Conservation (phyloP, 2,797 vertebrate genomes). For the Pyrocephalus nanus region DNA sequence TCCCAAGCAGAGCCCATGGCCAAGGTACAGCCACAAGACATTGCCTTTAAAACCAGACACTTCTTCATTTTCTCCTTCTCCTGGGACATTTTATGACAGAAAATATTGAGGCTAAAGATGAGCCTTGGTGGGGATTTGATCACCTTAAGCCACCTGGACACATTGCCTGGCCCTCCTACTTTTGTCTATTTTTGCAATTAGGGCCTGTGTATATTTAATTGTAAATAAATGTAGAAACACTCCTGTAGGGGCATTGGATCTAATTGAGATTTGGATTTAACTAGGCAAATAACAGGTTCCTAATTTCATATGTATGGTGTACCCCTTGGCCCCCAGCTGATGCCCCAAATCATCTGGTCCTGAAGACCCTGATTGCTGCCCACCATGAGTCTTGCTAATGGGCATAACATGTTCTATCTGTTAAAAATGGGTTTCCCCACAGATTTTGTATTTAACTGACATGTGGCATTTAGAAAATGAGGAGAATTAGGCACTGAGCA, state of each 20-base stretch:
- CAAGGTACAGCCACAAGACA: not conserved
- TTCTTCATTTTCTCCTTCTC: not conserved
- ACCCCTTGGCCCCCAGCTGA: not conserved
- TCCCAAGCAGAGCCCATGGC: not conserved
- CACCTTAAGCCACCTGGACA: not conserved
- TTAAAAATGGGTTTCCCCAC: not conserved
- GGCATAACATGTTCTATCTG: not conserved
- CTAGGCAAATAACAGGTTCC: no score
- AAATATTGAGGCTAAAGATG: not conserved
- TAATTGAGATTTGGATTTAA: not conserved
- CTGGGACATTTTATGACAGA: not conserved
- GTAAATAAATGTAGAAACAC: not conserved
- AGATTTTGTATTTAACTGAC: not conserved
- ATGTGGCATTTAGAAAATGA: not conserved
- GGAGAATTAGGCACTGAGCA: not conserved
- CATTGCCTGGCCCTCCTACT: not conserved
- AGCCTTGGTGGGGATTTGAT: not conserved
- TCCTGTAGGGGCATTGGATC: not conserved
- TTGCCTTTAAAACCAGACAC: not conserved
- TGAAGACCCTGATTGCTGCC: not conserved
- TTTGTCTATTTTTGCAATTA: not conserved
- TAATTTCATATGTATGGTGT: not conserved
- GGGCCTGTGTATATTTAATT: not conserved
- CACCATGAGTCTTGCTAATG: not conserved
- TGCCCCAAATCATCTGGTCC: not conserved